Evolutionary conservation across 2,888 invertebrate genomes (phyloP).

Genomic region (Tinea semifulvella): DNA sequence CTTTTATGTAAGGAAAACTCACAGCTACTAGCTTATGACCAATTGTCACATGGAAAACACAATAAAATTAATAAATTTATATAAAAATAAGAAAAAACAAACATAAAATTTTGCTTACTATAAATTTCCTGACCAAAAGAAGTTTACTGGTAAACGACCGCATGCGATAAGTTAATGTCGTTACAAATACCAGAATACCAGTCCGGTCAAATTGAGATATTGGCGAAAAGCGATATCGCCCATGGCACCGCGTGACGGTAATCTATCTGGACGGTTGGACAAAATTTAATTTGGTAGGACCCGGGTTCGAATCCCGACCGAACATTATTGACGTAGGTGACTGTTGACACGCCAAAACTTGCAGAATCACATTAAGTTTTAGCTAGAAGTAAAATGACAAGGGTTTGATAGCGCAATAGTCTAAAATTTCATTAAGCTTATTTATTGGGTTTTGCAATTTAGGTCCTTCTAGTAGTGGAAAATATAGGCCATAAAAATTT

Average conservation of each 20-base stretch:
- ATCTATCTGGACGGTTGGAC: conserved; percentile 32
- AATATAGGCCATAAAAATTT: too few relatives aligned
- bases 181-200: too few relatives aligned
- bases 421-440: background rate
- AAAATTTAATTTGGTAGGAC: conserved; percentile 38
- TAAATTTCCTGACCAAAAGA: too few relatives aligned
- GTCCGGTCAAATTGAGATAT: too few relatives aligned
- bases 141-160: too few relatives aligned
- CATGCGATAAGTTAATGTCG: too few relatives aligned
- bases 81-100: too few relatives aligned
- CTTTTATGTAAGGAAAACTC: too few relatives aligned
- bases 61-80: too few relatives aligned
- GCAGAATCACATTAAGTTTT: background rate
- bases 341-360: conserved; percentile 3
- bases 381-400: background rate
- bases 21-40: too few relatives aligned
- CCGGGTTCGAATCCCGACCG: background rate
- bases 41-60: too few relatives aligned
- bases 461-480: background rate
- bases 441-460: background rate
- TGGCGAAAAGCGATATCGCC: conserved; percentile 4
- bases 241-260: conserved; percentile 29
- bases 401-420: background rate
- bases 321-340: background rate
- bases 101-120: too few relatives aligned